Conservation (phyloP, 2,113 vertebrate species). For the Glaucomys volans region DNA sequence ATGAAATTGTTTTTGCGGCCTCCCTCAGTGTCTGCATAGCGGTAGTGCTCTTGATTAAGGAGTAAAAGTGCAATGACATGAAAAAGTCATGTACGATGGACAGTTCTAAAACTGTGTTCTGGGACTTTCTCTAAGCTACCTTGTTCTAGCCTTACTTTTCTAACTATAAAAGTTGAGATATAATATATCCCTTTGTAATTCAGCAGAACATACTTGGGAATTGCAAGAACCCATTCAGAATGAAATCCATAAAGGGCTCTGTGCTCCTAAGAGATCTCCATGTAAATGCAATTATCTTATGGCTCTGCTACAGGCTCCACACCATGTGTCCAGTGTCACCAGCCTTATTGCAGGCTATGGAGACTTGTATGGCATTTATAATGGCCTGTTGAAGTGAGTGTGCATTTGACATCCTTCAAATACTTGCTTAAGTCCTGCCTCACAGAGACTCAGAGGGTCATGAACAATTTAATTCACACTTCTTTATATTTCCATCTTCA, state of each 20-base stretch:
- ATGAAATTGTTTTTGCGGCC: constrained; percentile 62
- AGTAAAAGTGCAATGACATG: background rate
- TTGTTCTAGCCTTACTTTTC: constrained; percentile 5
- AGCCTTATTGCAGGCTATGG: constrained; percentile 33
- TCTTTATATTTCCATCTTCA: constrained; percentile 74
- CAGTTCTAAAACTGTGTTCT: constrained; percentile 26
- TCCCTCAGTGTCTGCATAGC: background rate
- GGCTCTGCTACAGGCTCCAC: constrained; percentile 49
- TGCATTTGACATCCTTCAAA: constrained; percentile 73
- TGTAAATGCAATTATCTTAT: constrained; percentile 69
- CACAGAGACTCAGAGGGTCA: constrained; percentile 59
- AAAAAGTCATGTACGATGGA: background rate
- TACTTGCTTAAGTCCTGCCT: constrained; percentile 62
- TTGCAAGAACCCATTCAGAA: background rate
- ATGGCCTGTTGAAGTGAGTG: constrained; percentile 54
- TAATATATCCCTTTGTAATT: constrained; percentile 56
- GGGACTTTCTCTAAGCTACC: background rate
- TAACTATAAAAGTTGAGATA: background rate
- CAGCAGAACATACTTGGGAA: constrained; percentile 47
- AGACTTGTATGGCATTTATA: constrained; percentile 62
- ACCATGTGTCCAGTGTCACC: constrained; percentile 72
- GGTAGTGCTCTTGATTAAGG: background rate
- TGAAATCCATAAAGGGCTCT: constrained; percentile 52
- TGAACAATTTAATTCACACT: constrained; percentile 67
- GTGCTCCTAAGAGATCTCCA: constrained; percentile 62